Evolutionary conservation across 1,140 invertebrate genomes (phyloP), one percentile per base, ranked within the genome.

Genomic region (Planococcus citri): DNA sequence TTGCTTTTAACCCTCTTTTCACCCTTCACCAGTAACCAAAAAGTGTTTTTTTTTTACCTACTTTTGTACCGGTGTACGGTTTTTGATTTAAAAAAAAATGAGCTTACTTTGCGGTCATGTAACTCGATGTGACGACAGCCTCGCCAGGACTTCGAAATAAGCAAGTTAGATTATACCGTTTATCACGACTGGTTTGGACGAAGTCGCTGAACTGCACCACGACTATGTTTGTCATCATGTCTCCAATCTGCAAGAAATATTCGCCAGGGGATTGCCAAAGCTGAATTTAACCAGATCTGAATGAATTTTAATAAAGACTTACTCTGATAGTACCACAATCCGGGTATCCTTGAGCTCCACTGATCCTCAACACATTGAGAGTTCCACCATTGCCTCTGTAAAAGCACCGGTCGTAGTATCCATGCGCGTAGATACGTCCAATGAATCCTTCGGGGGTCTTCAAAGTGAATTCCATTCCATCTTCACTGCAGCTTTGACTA

Each of bases 171-270:
- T 95, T 95, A 78, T 94, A 95, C 20, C 91, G 82, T 75, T 94
- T 94, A 77, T 95, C 92, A 70, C 88, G 81, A 67, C 89, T 89
- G 0, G 92, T 94, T 80, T 94, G 92, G 0, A 95, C 91, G 75
- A 89, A 90, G 78, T 95, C 91, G 70, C 91, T 93, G 78, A 94
- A 94, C 79, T 95, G 92, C 0, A 95, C 92, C 22, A 95, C 91
- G 8, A 94, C 91, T 68, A 95, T 94, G 75, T 94, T 95, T 51
- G 92, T 94, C 85, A 94, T 89, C 0, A 90, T 91, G 75, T 94
- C 92, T 0, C 90, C 91, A 74, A 91, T 92, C 88, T 93, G 77
- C n/a, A 81, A 73, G 9, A 73, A 70, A 37, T 68, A 33, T 64
- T 17, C n/a, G 12, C n/a, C n/a, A n/a, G n/a, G n/a, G 4, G 41